Conservation (phyloP, 2,113 vertebrate genomes). For the Lampris incognitus region DNA sequence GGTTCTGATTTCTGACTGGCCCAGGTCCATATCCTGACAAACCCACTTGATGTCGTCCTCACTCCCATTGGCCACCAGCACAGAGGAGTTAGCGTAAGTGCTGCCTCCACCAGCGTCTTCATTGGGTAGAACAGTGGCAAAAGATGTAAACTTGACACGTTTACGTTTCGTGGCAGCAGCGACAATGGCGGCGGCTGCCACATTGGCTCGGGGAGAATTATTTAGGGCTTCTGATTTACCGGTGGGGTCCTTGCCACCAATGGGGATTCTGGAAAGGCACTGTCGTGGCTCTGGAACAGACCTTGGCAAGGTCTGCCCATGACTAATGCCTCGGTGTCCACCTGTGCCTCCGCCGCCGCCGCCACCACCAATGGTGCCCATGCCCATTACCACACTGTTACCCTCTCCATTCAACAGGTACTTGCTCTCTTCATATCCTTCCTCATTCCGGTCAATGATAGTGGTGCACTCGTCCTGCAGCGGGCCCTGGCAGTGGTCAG, state of each 20-base stretch:
- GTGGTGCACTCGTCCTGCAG: conserved; percentile 89
- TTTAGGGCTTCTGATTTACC: conserved; percentile 84
- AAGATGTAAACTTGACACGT: conserved; percentile 96
- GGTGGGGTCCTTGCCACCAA: conserved; percentile 83
- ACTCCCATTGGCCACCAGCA: conserved; percentile 89
- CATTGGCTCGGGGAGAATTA: conserved; percentile 81
- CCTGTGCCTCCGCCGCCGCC: conserved; percentile 43
- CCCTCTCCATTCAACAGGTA: conserved; percentile 90
- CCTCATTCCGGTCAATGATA: conserved; percentile 89
- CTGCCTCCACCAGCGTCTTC: conserved; percentile 83
- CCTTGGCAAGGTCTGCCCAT: conserved; percentile 86
- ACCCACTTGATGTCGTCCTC: conserved; percentile 98
- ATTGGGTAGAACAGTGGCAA: conserved; percentile 92
- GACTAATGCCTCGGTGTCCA: conserved; percentile 68
- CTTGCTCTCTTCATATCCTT: conserved; percentile 91
- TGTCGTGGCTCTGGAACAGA: conserved; percentile 85
- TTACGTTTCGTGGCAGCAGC: conserved; percentile 87
- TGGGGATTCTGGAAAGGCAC: conserved; percentile 77
- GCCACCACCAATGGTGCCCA: conserved; percentile 65
- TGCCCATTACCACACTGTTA: conserved; percentile 84
- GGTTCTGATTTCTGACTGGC: conserved; percentile 92
- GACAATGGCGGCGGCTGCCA: conserved; percentile 64
- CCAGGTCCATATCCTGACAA: conserved; percentile 95
- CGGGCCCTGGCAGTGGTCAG: conserved; percentile 86
- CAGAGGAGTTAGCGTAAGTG: conserved; percentile 89